Evolutionary conservation across 2,113 vertebrate genomes (phyloP).

Genomic region (Onychostruthus taczanowskii): DNA sequence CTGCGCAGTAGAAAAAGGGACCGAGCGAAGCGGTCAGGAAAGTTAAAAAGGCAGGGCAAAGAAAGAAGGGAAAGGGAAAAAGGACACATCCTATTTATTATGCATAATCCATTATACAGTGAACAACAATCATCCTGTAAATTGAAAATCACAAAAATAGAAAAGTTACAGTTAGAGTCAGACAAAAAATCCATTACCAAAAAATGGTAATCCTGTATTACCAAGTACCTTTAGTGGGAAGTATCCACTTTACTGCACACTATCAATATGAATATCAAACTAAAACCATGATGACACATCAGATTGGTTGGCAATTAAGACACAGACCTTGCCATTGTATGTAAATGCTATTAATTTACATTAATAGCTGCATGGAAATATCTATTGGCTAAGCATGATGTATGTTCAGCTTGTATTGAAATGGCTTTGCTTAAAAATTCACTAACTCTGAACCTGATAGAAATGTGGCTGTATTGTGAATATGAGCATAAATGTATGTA

Average conservation of each 20-base stretch:
- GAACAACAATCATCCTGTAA: background rate
- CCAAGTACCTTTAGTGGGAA: background rate
- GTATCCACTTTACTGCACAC: background rate
- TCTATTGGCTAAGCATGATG: background rate
- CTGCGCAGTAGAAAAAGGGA: too few species aligned
- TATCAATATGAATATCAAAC: background rate
- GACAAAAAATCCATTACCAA: background rate
- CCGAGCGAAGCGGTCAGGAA: too few species aligned
- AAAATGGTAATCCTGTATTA: background rate
- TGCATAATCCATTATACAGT: background rate
- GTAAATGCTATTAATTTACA: background rate
- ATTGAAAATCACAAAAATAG: background rate
- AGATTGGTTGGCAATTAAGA: background rate
- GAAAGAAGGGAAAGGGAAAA: too few species aligned
- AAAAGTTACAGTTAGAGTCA: background rate
- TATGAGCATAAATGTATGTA: background rate
- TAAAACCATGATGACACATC: background rate
- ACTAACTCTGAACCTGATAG: background rate
- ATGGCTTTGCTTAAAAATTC: background rate
- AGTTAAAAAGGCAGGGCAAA: too few species aligned
- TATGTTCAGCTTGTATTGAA: background rate
- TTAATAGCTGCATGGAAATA: background rate
- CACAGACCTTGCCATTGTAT: background rate
- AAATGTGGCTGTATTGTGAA: background rate
- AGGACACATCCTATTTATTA: background rate